Conservation (phyloP, 1,140 invertebrate species). For the Anadara kagoshimensis region DNA sequence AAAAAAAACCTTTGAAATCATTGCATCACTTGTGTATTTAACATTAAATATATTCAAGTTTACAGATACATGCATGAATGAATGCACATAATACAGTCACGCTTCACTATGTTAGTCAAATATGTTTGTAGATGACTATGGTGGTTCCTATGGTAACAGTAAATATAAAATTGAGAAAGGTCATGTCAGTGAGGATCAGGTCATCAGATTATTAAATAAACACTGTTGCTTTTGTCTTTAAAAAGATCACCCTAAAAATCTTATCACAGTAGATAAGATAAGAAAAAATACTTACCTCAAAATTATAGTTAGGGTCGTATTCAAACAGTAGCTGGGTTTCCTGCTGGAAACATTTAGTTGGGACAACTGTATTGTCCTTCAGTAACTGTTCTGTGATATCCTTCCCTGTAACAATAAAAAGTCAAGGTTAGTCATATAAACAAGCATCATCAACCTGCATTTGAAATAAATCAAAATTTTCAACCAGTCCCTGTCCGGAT, state of each 20-base stretch:
- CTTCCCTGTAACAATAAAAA: conserved; percentile 20
- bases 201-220: not conserved
- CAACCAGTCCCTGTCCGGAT: no score
- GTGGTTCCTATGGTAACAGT: no score
- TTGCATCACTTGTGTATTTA: no score
- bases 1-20: no score
- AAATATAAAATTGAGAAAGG: no score
- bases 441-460: not conserved
- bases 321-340: conserved; percentile 16
- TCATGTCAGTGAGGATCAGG: not conserved
- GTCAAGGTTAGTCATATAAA: not conserved
- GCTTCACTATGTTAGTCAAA: not conserved
- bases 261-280: no score
- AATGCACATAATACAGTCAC: no score
- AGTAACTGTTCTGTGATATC: conserved; percentile 39
- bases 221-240: not conserved
- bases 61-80: no score
- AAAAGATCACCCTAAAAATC: no score
- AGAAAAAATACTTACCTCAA: conserved; percentile 26
- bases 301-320: conserved; percentile 17
- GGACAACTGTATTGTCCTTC: conserved; percentile 5
- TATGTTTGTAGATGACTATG: no score
- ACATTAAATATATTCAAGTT: no score
- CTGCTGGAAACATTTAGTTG: conserved; percentile 35
- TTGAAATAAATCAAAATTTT: no score